Conservation (phyloP, 1,140 invertebrate genomes). For the Mercenaria mercenaria region DNA sequence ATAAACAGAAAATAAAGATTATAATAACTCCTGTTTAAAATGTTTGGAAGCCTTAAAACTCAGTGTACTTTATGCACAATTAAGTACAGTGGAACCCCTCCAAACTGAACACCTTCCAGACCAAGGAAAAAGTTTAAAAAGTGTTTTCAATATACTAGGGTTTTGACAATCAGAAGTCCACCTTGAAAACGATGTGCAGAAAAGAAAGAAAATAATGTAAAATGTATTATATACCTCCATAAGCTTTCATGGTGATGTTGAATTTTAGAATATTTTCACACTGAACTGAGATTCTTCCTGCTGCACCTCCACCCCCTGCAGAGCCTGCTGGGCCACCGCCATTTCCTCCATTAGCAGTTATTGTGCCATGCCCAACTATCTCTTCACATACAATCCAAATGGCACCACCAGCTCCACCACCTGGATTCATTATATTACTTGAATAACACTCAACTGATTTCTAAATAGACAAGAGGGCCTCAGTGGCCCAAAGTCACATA, state of each 20-base stretch:
- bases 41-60: neutral
- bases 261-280: conserved; percentile 74
- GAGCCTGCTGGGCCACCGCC: conserved; percentile 44
- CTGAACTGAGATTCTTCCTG: conserved; percentile 78
- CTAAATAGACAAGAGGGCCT: too few relatives aligned
- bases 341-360: conserved; percentile 74
- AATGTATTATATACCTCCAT: conserved; percentile 73
- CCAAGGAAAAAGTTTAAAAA: too few relatives aligned
- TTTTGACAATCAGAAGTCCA: too few relatives aligned
- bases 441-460: too few relatives aligned
- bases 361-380: conserved; percentile 74
- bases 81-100: neutral
- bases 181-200: too few relatives aligned
- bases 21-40: too few relatives aligned
- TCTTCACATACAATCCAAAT: conserved; percentile 80
- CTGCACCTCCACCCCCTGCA: conserved; percentile 78
- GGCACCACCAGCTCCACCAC: conserved; percentile 79
- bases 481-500: too few relatives aligned
- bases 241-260: conserved; percentile 74
- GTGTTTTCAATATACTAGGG: too few relatives aligned
- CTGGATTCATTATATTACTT: conserved; percentile 36
- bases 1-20: neutral
- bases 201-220: too few relatives aligned
- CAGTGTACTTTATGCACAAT: neutral
- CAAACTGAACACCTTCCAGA: too few relatives aligned